phyloP scores from a whole-genome alignment of 2,113 vertebrate species.

The Scophthalmus maximus region DNA sequence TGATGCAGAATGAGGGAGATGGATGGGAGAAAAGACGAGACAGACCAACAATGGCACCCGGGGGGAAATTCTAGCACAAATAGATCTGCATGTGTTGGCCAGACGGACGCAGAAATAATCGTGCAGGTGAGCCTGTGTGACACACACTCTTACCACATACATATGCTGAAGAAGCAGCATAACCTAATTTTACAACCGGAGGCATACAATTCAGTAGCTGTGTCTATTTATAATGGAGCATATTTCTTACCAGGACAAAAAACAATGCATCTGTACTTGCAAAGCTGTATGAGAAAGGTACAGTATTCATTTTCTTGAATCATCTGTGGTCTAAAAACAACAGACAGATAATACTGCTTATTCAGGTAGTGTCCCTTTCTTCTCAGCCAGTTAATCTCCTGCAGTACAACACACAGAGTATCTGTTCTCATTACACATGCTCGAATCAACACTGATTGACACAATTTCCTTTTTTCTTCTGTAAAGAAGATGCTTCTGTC shows the following conservation, averaged over 20 bases:
- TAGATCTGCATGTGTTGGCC: constrained; percentile 6
- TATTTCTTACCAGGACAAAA: constrained; percentile 49
- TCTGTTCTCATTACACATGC: constrained; percentile 57
- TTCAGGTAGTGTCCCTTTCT: constrained; percentile 58
- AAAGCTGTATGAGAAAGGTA: constrained; percentile 35
- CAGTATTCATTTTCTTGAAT: constrained; percentile 66
- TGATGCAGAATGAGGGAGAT: constrained; percentile 24
- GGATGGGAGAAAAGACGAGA: constrained; percentile 7
- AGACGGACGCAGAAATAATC: constrained; percentile 19
- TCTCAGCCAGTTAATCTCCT: constrained; percentile 62
- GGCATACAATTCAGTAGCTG: constrained; percentile 44
- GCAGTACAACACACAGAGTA: constrained; percentile 48
- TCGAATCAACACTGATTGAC: constrained; percentile 58
- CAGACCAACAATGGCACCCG: constrained; percentile 21
- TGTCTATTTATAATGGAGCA: constrained; percentile 64
- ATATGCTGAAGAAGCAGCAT: constrained; percentile 59
- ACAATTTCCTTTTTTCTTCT: constrained; percentile 38
- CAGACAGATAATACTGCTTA: constrained; percentile 58
- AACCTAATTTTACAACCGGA: constrained; percentile 62
- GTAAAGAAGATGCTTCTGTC: constrained; percentile 53
- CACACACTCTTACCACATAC: constrained; percentile 22
- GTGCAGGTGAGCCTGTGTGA: constrained; percentile 14
- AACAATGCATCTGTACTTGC: constrained; percentile 52
- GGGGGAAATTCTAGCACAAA: constrained; percentile 8
- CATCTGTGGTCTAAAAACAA: constrained; percentile 63